phyloP scores from a whole-genome alignment of 1,140 invertebrate species.

The Euura lappo region DNA sequence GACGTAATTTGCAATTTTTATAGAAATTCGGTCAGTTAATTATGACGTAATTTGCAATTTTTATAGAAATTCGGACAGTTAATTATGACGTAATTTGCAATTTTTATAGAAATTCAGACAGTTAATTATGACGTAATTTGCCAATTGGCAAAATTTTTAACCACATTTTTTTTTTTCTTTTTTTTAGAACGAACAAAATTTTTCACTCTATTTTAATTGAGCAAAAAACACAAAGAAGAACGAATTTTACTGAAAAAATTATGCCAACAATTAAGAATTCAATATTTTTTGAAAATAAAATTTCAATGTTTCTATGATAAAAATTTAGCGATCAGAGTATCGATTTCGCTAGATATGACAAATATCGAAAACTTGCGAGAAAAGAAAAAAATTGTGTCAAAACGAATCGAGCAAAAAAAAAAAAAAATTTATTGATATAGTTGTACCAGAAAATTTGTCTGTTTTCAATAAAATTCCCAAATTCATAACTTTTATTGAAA shows the following conservation, averaged over 20 bases:
- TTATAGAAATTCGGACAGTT: slow-evolving; percentile 12
- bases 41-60: neutral
- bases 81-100: slow-evolving; percentile 1
- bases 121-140: slow-evolving; percentile 1
- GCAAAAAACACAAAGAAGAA: no score
- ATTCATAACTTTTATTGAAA: no score
- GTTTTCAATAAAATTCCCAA: no score
- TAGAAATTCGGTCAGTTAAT: slow-evolving; percentile 12
- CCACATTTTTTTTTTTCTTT: slow-evolving; percentile 8
- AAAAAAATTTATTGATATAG: neutral
- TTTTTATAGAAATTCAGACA: slow-evolving; percentile 14
- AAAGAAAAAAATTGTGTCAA: no score
- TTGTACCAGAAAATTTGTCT: no score
- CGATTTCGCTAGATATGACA: no score
- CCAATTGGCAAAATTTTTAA: slow-evolving; percentile 2
- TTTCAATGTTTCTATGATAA: no score
- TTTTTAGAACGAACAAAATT: no score
- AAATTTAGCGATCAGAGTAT: no score
- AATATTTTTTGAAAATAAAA: neutral
- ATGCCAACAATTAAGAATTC: neutral
- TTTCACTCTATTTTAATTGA: no score
- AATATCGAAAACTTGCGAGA: no score
- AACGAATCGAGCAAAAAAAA: neutral
- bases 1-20: slow-evolving; percentile 1
- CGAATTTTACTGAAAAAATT: no score